These are phyloP conservation scores for Clusia tigrina DNA, from an alignment of 2,888 invertebrate species.

Conservation along the genomic window DNA sequence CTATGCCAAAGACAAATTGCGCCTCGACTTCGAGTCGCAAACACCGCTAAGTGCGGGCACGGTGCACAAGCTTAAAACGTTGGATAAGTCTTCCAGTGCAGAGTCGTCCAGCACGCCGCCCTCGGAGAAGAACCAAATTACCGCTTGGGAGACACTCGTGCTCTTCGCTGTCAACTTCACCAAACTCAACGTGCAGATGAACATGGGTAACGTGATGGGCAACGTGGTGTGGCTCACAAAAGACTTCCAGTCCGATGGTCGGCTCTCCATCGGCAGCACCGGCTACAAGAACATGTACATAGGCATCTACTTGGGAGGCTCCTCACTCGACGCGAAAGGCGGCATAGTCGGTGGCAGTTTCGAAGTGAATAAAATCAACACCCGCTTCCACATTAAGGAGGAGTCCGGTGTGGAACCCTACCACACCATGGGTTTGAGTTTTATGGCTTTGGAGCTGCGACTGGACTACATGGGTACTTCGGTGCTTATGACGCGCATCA, in stretches of 20 bases:
- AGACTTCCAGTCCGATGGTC: conserved; percentile 90
- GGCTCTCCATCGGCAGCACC: conserved; percentile 91
- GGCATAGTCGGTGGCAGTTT: conserved; percentile 98
- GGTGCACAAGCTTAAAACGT: conserved; percentile 65
- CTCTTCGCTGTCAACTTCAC: conserved; percentile 96
- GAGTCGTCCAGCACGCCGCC: conserved; percentile 69
- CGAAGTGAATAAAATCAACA: conserved; percentile 87
- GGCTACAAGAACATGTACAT: conserved; percentile 94
- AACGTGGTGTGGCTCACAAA: conserved; percentile 94
- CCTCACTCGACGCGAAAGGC: conserved; percentile 93
- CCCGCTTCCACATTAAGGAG: conserved; percentile 87
- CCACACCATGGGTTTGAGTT: conserved; percentile 82
- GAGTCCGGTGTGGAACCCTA: conserved; percentile 90
- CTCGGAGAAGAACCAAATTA: conserved; percentile 71
- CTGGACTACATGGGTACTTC: conserved; percentile 99
- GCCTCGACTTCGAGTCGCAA: conserved; percentile 66
- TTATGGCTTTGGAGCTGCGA: conserved; percentile 87
- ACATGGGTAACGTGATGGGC: conserved; percentile 99
- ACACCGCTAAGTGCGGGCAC: conserved; percentile 44
- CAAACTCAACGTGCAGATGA: conserved; percentile 95
- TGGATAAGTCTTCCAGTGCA: conserved; percentile 69
- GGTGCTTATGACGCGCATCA: conserved; percentile 89
- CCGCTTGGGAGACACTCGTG: conserved; percentile 95
- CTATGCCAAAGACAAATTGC: conserved; percentile 68
- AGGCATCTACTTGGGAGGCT: conserved; percentile 86